A percentile compares a stretch with the other conserved stretches of the same genome.
Conservation (phyloP, 2,797 vertebrate genomes). For the Peromyscus attwateri region DNA sequence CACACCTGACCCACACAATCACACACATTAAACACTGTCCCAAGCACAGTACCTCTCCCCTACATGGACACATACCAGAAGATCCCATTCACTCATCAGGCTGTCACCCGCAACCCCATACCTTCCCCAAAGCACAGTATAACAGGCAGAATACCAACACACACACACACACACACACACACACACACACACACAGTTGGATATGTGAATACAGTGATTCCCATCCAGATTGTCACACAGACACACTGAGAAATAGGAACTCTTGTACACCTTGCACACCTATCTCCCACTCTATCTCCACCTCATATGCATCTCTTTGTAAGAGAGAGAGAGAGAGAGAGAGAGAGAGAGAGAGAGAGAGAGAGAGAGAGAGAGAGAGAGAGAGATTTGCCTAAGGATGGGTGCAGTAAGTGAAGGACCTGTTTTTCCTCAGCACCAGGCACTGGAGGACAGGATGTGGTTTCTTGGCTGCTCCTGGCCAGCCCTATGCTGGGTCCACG, state of each 20-base stretch:
- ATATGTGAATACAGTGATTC: not conserved
- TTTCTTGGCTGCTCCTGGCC: not conserved
- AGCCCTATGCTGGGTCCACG: not conserved
- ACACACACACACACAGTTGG: not conserved
- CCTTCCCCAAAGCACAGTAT: not conserved
- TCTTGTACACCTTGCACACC: not conserved
- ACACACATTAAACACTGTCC: not conserved
- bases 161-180: not conserved
- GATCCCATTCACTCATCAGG: not conserved
- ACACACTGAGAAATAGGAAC: not conserved
- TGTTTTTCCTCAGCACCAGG: not conserved
- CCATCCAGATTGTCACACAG: not conserved
- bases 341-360: not conserved
- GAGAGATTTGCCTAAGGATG: not conserved
- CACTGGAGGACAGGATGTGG: conserved; percentile 30
- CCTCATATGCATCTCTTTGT: not conserved
- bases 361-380: not conserved
- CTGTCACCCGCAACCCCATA: not conserved
- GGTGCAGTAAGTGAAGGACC: not conserved
- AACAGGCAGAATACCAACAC: not conserved
- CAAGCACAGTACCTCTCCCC: not conserved
- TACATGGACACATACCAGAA: not conserved
- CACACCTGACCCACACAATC: not conserved
- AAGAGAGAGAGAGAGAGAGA: not conserved
- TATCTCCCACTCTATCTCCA: not conserved